Evolutionary conservation across 2,113 vertebrate species (phyloP).

Genomic region (Bostrychus sinensis): DNA sequence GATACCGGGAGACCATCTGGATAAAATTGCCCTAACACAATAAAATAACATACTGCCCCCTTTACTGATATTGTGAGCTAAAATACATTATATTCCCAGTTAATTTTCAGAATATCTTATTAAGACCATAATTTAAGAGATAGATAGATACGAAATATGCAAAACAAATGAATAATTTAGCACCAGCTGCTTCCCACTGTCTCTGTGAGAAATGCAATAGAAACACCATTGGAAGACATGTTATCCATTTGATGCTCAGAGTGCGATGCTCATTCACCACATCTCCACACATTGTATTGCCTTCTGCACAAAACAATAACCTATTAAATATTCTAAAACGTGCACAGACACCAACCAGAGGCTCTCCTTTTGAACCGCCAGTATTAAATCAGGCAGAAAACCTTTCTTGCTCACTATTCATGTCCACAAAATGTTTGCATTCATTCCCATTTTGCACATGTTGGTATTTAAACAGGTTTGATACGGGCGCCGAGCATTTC

Average conservation of each 20-base stretch:
- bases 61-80: not conserved
- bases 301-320: slow-evolving; percentile 45
- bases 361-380: slow-evolving; percentile 29
- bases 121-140: slow-evolving; percentile 13
- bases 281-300: slow-evolving; percentile 30
- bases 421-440: slow-evolving; percentile 74
- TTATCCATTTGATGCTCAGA: slow-evolving; percentile 27
- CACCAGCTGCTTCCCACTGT: slow-evolving; percentile 31
- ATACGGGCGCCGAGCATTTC: slow-evolving; percentile 71
- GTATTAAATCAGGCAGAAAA: slow-evolving; percentile 40
- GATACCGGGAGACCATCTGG: too few species aligned
- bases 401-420: slow-evolving; percentile 63
- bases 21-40: too few species aligned
- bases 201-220: slow-evolving; percentile 13
- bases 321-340: slow-evolving; percentile 54
- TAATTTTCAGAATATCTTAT: not conserved
- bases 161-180: slow-evolving; percentile 50
- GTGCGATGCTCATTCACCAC: slow-evolving; percentile 37
- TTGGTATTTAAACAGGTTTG: slow-evolving; percentile 79
- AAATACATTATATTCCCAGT: not conserved
- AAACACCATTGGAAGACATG: slow-evolving; percentile 10
- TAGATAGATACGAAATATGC: slow-evolving; percentile 20
- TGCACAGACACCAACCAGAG: slow-evolving; percentile 56
- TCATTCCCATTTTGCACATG: slow-evolving; percentile 60
- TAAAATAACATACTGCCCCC: not conserved